phyloP scores from a whole-genome alignment of 1,140 invertebrate species.

The Varroa destructor region DNA sequence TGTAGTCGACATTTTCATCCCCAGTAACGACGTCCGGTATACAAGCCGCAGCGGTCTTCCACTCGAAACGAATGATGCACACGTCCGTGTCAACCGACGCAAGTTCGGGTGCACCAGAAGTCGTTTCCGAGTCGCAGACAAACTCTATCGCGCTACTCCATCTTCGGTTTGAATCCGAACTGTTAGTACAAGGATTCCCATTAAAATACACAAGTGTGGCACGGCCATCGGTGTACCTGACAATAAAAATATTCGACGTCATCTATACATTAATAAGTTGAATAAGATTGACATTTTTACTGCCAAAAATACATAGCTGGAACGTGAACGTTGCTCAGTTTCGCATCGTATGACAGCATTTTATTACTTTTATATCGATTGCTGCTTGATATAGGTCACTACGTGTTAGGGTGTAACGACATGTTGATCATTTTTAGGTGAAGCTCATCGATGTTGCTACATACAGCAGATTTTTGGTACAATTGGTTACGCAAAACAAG shows the following conservation, averaged over 20 bases:
- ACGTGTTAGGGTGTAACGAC: no score
- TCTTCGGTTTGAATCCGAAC: slow-evolving; percentile 19
- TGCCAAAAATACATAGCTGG: no score
- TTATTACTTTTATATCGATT: no score
- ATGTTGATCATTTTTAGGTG: no score
- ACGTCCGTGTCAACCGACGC: slow-evolving; percentile 29
- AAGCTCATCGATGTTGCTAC: no score
- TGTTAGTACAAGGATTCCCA: slow-evolving; percentile 14
- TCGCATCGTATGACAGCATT: no score
- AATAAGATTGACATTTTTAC: slow-evolving; percentile 23
- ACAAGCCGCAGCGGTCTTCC: slow-evolving; percentile 32
- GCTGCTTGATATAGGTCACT: no score
- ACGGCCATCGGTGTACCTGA: slow-evolving; percentile 32
- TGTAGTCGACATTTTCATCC: background rate
- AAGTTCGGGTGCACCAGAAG: slow-evolving; percentile 30
- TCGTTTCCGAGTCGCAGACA: slow-evolving; percentile 33
- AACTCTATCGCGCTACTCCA: slow-evolving; percentile 32
- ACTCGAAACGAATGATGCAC: slow-evolving; percentile 32
- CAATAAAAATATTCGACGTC: slow-evolving; percentile 21
- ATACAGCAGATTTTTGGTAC: no score
- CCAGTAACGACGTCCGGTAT: slow-evolving; percentile 4
- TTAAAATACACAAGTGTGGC: slow-evolving; percentile 30
- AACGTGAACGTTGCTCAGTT: no score
- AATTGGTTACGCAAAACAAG: no score
- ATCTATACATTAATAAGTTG: slow-evolving; percentile 2